Evolutionary conservation across 2,113 vertebrate species (phyloP).

Genomic region (Dolichallabes microphthalmus): DNA sequence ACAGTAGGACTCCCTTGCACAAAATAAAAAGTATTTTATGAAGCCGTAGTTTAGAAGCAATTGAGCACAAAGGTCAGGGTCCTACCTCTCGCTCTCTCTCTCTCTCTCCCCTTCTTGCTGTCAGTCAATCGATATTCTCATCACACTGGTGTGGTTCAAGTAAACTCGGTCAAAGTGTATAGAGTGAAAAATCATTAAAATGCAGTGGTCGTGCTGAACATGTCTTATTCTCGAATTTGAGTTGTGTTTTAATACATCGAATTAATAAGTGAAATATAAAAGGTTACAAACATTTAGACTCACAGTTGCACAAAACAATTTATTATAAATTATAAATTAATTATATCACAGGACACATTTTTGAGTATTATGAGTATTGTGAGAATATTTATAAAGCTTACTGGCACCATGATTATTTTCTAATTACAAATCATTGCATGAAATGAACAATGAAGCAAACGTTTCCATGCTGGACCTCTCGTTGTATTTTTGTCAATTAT

Average conservation of each 20-base stretch:
- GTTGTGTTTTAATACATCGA: not conserved
- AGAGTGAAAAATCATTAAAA: constrained; percentile 13
- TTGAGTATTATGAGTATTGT: not conserved
- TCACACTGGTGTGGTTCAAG: constrained; percentile 1
- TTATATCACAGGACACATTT: not conserved
- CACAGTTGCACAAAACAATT: too few species aligned
- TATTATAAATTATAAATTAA: not conserved
- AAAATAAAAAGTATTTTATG: constrained; percentile 17
- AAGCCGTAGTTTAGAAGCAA: not conserved
- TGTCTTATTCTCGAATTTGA: not conserved
- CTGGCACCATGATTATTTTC: not conserved
- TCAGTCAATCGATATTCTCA: not conserved
- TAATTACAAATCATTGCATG: not conserved
- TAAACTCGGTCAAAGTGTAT: constrained; percentile 21
- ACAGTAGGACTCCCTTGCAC: not conserved
- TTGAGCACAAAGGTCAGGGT: constrained; percentile 23
- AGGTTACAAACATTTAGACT: too few species aligned
- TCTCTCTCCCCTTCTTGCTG: not conserved
- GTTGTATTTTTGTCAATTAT: not conserved
- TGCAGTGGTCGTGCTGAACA: not conserved
- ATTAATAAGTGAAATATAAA: not conserved
- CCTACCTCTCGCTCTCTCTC: not conserved
- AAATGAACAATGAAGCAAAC: not conserved
- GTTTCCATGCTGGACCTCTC: not conserved
- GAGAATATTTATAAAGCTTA: not conserved